Evolutionary conservation across 2,113 vertebrate genomes (phyloP).

Genomic region (Tretioscincus oriximinensis): DNA sequence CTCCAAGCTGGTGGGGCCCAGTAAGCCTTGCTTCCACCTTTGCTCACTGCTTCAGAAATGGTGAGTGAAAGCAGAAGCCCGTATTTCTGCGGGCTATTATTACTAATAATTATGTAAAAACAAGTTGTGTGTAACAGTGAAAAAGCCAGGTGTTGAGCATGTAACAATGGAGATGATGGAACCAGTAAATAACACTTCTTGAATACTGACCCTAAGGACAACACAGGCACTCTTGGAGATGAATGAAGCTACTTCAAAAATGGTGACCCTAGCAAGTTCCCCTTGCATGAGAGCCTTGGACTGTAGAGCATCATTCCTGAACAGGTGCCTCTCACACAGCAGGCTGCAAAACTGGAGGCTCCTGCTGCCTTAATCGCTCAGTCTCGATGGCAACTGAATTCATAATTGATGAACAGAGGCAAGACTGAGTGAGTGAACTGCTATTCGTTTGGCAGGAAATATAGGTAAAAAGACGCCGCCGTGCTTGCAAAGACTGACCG

Average conservation of each 20-base stretch:
- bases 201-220: not conserved
- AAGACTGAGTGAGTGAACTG: not conserved
- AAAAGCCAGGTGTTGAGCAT: not conserved
- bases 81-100: too few relatives aligned
- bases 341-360: constrained; percentile 12
- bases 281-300: not conserved
- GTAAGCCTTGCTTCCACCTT: too few relatives aligned
- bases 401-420: constrained; percentile 21
- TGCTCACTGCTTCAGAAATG: too few relatives aligned
- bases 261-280: not conserved
- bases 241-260: not conserved
- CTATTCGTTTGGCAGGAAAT: constrained; percentile 10
- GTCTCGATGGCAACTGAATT: constrained; percentile 39
- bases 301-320: not conserved
- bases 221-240: not conserved
- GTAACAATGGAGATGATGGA: not conserved
- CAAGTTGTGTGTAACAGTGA: too few relatives aligned
- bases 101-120: too few relatives aligned
- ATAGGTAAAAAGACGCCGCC: not conserved
- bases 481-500: not conserved
- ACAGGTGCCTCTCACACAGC: not conserved
- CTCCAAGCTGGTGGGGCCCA: too few relatives aligned
- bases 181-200: not conserved
- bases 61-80: too few relatives aligned
- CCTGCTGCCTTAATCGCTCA: constrained; percentile 18